Percentiles rank a stretch among this genome's conserved stretches.
phyloP scores from a whole-genome alignment of 2,888 invertebrate genomes.

The Pheosia gnoma region DNA sequence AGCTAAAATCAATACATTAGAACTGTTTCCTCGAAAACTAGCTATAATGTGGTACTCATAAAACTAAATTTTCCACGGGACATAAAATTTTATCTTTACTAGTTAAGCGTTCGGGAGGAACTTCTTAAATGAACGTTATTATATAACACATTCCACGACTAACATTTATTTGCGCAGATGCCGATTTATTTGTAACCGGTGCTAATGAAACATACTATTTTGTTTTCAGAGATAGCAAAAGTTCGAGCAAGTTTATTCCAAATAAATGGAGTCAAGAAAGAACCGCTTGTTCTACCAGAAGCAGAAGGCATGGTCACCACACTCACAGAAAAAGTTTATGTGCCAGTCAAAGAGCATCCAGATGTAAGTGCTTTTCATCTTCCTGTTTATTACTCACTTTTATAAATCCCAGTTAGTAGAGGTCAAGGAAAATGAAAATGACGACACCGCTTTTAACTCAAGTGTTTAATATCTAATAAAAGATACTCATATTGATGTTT shows the following conservation, averaged over 20 bases:
- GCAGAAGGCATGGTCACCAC: constrained; percentile 95
- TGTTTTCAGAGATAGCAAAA: constrained; percentile 97
- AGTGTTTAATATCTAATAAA: not conserved
- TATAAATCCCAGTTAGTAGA: constrained; percentile 17
- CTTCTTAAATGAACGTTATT: constrained; percentile 57
- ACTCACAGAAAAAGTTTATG: constrained; percentile 99
- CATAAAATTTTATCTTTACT: constrained; percentile 63
- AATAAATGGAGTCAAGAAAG: constrained; percentile 98
- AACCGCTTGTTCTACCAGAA: constrained; percentile 95
- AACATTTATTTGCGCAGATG: constrained; percentile 60
- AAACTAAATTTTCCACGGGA: constrained; percentile 50
- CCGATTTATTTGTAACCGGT: constrained; percentile 24
- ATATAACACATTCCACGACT: constrained; percentile 58
- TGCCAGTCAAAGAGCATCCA: constrained; percentile 99
- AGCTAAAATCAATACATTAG: constrained; percentile 4
- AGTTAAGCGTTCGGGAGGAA: constrained; percentile 59
- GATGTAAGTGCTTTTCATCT: constrained; percentile 91
- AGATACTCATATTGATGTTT: not conserved
- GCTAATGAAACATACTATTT: constrained; percentile 47
- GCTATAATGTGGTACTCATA: constrained; percentile 36
- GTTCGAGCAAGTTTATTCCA: constrained; percentile 99
- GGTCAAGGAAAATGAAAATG: constrained; percentile 26
- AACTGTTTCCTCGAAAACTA: constrained; percentile 35
- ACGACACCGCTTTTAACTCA: constrained; percentile 3
- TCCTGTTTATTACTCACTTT: constrained; percentile 7